Conservation (phyloP, 1,140 invertebrate genomes). For the Phenacoccus solenopsis region DNA sequence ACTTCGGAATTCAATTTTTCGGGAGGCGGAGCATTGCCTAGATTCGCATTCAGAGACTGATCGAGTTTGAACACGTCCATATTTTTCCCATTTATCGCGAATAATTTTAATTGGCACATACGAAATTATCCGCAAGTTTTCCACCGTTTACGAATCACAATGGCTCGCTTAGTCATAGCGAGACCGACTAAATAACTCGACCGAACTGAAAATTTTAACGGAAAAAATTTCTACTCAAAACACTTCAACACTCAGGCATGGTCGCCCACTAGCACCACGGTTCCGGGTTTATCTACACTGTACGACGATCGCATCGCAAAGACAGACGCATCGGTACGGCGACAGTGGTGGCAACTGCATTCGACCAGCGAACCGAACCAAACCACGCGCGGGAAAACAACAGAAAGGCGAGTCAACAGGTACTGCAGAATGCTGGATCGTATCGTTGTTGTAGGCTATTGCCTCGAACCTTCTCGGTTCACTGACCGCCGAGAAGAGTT, state of each 20-base stretch:
- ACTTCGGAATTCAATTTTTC: constrained; percentile 46
- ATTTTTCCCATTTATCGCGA: constrained; percentile 25
- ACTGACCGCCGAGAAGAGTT: constrained; percentile 13
- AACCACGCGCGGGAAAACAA: constrained; percentile 6
- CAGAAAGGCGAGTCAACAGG: constrained; percentile 11
- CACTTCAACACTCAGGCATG: background rate
- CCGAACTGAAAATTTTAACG: background rate
- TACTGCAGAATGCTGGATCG: background rate
- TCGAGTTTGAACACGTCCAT: constrained; percentile 54
- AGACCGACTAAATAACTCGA: background rate
- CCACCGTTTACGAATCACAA: background rate
- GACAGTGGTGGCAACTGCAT: background rate
- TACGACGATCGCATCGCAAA: background rate
- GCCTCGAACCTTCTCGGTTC: constrained; percentile 10
- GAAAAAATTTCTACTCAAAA: background rate
- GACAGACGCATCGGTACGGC: background rate
- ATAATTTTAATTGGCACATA: constrained; percentile 13
- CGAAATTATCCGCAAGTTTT: background rate
- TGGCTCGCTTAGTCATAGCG: background rate
- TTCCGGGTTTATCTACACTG: constrained; percentile 18
- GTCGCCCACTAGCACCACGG: constrained; percentile 22
- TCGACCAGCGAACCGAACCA: background rate
- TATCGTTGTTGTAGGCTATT: constrained; percentile 9
- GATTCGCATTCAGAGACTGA: constrained; percentile 42
- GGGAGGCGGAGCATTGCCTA: constrained; percentile 42